Evolutionary conservation across 2,888 invertebrate species (phyloP), one percentile per base, ranked within the genome.

Genomic region (Euclidia mi): DNA sequence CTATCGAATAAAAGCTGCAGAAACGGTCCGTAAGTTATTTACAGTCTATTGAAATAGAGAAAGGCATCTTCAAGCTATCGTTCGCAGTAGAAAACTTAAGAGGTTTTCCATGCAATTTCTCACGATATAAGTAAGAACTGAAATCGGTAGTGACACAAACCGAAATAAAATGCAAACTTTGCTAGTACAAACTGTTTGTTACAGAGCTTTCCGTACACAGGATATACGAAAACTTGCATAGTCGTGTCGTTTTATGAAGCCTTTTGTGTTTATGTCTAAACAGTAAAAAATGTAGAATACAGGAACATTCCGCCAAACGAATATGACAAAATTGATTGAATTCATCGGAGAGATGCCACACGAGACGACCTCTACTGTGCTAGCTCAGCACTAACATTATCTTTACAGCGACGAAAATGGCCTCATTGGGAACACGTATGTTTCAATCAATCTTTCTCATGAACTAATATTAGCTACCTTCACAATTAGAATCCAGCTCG

Each of bases 1-100:
- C 56, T 60, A 38, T 59, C 65, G 56, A 65, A 61, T 57, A 43
- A 40, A 59, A 68, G 61, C 65, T 56, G 53, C 56, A 53, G 64
- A 65, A 71, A 66, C 63, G 72, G 69, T 71, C 66, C 53, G 64
- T 60, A 66, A 71, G 65, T 74, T 73, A 69, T 74, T 80, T 79
- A 65, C 71, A 66, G 76, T 74, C 74, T 71, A 72, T 66, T 73
- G 68, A 71, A 68, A 68, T 55, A 65, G 51, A 60, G 47, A 47
- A 55, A 62, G 42, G 47, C 57, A 56, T 67, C 58, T 56, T 48
- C 58, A 43, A 56, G 48, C 48, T 53, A 71, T 55, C 50, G 56
- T 65, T 56, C 34, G 42, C 48, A 46, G 41, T 52, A 35, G 56
- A 52, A 61, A 62, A 73, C 50, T 59, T 34, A 64, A 65, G 48